A percentile compares a stretch with the other conserved stretches of the same genome.
phyloP scores from a whole-genome alignment of 37 sponge, comb jelly and placozoan species.

The Geodia barretti region DNA sequence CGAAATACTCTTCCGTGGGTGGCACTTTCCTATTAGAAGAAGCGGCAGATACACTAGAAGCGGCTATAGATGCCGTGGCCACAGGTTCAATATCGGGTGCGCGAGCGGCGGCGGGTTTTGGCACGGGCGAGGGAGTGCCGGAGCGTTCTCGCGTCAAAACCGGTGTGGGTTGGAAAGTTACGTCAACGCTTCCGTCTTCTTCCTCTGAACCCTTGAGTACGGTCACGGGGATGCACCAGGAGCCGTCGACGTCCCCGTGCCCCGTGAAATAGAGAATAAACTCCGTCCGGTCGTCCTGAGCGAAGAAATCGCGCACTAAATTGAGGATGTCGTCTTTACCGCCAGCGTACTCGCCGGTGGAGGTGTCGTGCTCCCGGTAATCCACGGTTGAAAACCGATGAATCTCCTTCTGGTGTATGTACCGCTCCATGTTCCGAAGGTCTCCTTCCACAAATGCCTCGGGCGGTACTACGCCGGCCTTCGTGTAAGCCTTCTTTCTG shows the following conservation, averaged over 20 bases:
- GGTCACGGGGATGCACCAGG: neutral
- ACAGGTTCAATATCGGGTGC: neutral
- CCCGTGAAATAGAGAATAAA: neutral
- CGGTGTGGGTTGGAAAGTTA: neutral
- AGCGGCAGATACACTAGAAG: neutral
- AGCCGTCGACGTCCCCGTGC: neutral
- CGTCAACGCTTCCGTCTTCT: neutral
- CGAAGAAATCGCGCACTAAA: neutral
- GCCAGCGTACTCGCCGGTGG: neutral
- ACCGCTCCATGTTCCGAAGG: neutral
- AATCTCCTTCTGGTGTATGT: too few species aligned
- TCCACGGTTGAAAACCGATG: too few species aligned
- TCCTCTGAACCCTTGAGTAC: neutral
- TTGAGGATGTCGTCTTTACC: neutral
- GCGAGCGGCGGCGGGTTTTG: neutral
- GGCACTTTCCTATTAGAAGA: neutral
- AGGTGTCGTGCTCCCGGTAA: neutral
- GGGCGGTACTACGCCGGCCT: too few species aligned
- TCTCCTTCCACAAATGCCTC: neutral
- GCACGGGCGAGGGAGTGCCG: neutral
- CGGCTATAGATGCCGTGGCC: neutral
- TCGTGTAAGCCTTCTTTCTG: too few species aligned
- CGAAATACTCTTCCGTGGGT: neutral
- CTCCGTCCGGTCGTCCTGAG: neutral
- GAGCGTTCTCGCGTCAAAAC: neutral